These are phyloP conservation scores for Mythimna albipuncta DNA, from an alignment of 2,888 invertebrate genomes.

Conservation along the genomic window DNA sequence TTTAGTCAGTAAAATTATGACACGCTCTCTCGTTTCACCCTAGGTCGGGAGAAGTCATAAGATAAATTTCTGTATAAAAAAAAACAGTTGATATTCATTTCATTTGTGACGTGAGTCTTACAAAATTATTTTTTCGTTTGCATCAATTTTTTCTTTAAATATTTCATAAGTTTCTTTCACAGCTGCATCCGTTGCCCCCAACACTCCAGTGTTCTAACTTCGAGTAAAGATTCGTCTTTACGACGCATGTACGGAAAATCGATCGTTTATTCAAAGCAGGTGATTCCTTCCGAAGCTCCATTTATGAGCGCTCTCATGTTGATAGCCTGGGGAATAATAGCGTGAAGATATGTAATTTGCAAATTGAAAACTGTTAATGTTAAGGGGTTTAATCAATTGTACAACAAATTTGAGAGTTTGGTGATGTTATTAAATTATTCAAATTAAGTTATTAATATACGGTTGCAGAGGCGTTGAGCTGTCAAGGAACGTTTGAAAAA, in stretches of 20 bases:
- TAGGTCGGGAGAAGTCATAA: too few species aligned
- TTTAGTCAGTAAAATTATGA: too few species aligned
- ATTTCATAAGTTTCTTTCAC: too few species aligned
- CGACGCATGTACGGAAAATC: conserved; percentile 72
- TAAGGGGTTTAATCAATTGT: conserved; percentile 14
- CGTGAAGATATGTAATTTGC: conserved; percentile 57
- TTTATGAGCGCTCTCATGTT: conserved; percentile 73
- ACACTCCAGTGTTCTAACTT: conserved; percentile 46
- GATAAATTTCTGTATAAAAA: too few species aligned
- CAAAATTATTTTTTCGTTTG: too few species aligned
- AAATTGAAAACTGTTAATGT: conserved; percentile 70
- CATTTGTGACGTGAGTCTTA: too few species aligned
- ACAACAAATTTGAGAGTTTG: neutral
- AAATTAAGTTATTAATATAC: neutral
- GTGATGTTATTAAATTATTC: neutral
- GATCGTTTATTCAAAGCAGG: conserved; percentile 86
- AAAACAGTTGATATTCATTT: too few species aligned
- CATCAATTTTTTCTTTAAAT: too few species aligned
- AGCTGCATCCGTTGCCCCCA: conserved; percentile 27
- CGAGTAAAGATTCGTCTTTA: conserved; percentile 74
- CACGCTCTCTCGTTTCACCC: too few species aligned
- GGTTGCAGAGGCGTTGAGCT: too few species aligned
- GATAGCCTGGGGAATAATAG: conserved; percentile 61
- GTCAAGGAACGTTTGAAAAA: too few species aligned
- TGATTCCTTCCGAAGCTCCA: conserved; percentile 73